Evolutionary conservation across 2,888 invertebrate genomes (phyloP).

Genomic region (Eupsilia transversa): DNA sequence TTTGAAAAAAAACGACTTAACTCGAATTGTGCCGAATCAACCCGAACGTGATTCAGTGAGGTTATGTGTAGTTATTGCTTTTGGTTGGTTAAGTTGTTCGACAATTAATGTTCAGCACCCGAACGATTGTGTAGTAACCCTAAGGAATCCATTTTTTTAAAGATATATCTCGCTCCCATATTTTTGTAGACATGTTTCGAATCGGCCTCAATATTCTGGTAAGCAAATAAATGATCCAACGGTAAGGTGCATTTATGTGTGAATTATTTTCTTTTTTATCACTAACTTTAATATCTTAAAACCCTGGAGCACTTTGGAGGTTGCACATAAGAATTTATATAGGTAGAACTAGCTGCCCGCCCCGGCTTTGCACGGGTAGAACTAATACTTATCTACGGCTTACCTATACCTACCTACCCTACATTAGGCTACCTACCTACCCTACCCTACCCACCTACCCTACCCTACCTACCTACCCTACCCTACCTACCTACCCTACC

Average conservation of each 20-base stretch:
- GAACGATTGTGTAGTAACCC: neutral
- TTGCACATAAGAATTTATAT: neutral
- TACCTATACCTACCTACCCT: no score
- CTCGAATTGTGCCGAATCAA: no score
- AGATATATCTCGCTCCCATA: neutral
- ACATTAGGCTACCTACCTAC: no score
- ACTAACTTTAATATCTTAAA: constrained; percentile 5
- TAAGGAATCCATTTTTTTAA: neutral
- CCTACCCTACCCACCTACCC: no score
- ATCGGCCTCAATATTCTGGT: constrained; percentile 19
- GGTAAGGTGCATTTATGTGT: constrained; percentile 29
- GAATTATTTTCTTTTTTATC: constrained; percentile 9
- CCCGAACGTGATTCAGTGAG: no score
- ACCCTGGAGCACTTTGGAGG: neutral
- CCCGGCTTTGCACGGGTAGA: no score
- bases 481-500: no score
- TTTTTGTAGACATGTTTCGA: neutral
- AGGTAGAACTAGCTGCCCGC: neutral
- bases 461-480: no score
- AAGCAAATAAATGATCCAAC: constrained; percentile 48
- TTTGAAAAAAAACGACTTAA: no score
- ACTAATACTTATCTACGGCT: no score
- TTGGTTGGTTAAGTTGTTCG: neutral
- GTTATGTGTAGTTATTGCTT: neutral
- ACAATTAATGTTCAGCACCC: neutral